Conservation (phyloP, 2,113 vertebrate genomes). For the Leuciscus idus region DNA sequence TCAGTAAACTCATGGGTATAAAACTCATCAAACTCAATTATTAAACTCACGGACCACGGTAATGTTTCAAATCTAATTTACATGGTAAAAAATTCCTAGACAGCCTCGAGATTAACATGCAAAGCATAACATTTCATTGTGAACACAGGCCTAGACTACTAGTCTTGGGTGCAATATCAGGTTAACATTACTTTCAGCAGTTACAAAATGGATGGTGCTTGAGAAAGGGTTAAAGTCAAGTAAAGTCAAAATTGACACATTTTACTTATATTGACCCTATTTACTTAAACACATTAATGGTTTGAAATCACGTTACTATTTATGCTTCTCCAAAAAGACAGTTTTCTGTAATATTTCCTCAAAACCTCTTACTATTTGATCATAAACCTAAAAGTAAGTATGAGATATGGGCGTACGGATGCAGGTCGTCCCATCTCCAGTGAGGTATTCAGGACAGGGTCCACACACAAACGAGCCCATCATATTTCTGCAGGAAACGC, state of each 20-base stretch:
- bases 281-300: too few species aligned
- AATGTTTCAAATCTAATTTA: too few species aligned
- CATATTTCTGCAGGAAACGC: slow-evolving; percentile 81
- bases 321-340: too few species aligned
- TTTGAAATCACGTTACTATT: neutral
- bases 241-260: neutral
- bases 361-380: too few species aligned
- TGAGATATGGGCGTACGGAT: slow-evolving; percentile 56
- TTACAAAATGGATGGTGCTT: neutral
- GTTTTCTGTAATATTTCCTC: too few species aligned
- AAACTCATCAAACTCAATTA: too few species aligned
- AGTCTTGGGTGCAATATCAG: neutral
- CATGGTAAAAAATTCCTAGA: neutral
- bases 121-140: neutral
- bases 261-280: too few species aligned
- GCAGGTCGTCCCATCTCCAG: slow-evolving; percentile 82
- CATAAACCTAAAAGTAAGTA: neutral
- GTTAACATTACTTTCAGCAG: neutral
- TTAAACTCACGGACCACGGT: too few species aligned
- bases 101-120: neutral
- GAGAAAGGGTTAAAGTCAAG: neutral
- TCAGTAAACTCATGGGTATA: too few species aligned
- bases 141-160: neutral
- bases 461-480: slow-evolving; percentile 84
- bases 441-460: slow-evolving; percentile 78